These are phyloP conservation scores for Rhea americana DNA, from an alignment of 2,113 vertebrate species.

Conservation along the genomic window DNA sequence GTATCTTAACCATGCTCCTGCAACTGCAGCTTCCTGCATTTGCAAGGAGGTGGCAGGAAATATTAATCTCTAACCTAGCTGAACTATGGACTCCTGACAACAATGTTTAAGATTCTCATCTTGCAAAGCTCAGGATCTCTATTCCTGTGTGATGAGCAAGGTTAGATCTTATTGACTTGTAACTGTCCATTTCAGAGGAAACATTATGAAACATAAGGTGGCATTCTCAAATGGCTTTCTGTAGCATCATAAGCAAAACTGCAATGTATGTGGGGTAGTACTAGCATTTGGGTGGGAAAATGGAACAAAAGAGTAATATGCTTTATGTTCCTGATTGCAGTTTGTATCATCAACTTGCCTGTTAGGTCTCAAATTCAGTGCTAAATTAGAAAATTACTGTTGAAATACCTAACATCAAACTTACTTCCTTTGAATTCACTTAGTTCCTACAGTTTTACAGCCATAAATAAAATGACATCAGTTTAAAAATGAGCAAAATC, in stretches of 20 bases:
- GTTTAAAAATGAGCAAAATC: background rate
- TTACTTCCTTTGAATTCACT: background rate
- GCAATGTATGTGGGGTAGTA: background rate
- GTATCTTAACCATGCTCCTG: background rate
- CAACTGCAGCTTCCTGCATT: background rate
- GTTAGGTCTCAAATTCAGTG: background rate
- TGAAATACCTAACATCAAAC: background rate
- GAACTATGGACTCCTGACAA: background rate
- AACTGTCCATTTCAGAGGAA: background rate
- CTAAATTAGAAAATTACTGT: background rate
- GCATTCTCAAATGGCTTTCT: background rate
- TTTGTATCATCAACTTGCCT: background rate
- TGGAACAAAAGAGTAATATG: background rate
- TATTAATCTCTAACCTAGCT: background rate
- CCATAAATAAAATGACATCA: background rate
- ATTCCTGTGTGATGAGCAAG: background rate
- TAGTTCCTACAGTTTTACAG: background rate
- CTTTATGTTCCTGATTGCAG: background rate
- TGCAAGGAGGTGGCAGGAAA: background rate
- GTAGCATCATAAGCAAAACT: background rate
- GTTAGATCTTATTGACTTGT: background rate
- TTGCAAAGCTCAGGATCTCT: background rate
- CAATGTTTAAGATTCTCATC: background rate
- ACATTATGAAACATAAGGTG: background rate
- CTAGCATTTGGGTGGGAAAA: rapidly evolving